A percentile compares a stretch with the other conserved stretches of the same genome.
Evolutionary conservation across 2,888 invertebrate species (phyloP).

Genomic region (Acrobasis suavella): DNA sequence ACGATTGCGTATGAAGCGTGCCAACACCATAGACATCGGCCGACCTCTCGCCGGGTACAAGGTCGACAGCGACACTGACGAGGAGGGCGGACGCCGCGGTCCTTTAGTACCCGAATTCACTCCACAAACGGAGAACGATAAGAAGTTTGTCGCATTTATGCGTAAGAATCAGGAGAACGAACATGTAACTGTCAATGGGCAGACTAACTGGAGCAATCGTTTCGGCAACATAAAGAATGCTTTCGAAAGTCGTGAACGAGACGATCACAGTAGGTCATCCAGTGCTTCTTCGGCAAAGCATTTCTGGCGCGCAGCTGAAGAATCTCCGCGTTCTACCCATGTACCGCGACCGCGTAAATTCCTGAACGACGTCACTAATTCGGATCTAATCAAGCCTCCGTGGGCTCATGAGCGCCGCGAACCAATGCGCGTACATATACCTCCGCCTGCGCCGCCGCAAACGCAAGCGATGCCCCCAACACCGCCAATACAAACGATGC

Average conservation of each 20-base stretch:
- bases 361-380: constrained; percentile 50
- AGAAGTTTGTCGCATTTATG: constrained; percentile 91
- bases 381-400: constrained; percentile 67
- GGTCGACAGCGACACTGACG: constrained; percentile 75
- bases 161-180: constrained; percentile 84
- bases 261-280: constrained; percentile 64
- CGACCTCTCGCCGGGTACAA: constrained; percentile 84
- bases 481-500: constrained; percentile 33
- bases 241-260: constrained; percentile 85
- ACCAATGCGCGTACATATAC: constrained; percentile 39
- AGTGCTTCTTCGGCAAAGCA: constrained; percentile 79
- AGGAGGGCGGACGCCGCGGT: constrained; percentile 56
- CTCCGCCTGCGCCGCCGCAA: constrained; percentile 25
- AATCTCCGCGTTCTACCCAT: constrained; percentile 57
- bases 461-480: constrained; percentile 22
- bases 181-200: constrained; percentile 43
- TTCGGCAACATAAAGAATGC: constrained; percentile 92
- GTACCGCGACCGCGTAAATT: constrained; percentile 48
- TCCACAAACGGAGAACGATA: constrained; percentile 93
- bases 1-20: constrained; percentile 91
- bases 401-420: constrained; percentile 69
- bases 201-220: constrained; percentile 89
- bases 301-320: constrained; percentile 85
- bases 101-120: constrained; percentile 85
- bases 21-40: constrained; percentile 94